Conservation (phyloP, 2,797 vertebrate genomes). For the Fringilla coelebs region DNA sequence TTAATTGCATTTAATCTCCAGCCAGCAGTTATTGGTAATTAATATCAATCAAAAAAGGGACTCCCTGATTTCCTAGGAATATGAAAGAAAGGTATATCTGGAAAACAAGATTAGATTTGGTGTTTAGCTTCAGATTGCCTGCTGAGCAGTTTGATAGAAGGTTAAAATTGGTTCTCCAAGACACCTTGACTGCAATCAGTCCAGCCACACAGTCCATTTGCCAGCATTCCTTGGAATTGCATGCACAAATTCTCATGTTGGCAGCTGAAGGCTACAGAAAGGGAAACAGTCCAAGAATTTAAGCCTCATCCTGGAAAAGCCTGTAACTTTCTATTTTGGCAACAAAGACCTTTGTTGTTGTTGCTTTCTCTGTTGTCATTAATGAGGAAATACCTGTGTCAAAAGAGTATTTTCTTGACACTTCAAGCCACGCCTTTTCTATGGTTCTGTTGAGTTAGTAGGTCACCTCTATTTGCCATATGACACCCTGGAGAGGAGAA, state of each 20-base stretch:
- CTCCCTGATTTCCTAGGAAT: not conserved
- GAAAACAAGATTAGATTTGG: not conserved
- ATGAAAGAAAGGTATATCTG: not conserved
- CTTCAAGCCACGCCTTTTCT: not conserved
- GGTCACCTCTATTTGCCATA: not conserved
- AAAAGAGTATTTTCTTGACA: not conserved
- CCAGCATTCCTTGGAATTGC: not conserved
- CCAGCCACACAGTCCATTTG: rapidly evolving
- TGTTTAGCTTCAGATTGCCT: not conserved
- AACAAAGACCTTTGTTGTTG: not conserved
- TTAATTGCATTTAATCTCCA: not conserved
- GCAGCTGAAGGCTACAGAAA: not conserved
- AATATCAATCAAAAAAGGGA: not conserved
- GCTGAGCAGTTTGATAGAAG: not conserved
- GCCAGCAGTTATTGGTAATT: not conserved
- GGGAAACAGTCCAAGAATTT: not conserved
- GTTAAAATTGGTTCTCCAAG: not conserved
- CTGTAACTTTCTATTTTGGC: not conserved
- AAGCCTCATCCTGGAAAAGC: not conserved
- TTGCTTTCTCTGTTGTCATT: not conserved
- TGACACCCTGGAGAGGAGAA: not conserved
- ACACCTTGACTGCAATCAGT: not conserved
- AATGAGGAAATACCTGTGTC: not conserved
- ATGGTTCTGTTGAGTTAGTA: not conserved
- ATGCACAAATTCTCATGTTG: not conserved